Evolutionary conservation across 2,113 vertebrate genomes (phyloP).

Genomic region (Sitta europaea): DNA sequence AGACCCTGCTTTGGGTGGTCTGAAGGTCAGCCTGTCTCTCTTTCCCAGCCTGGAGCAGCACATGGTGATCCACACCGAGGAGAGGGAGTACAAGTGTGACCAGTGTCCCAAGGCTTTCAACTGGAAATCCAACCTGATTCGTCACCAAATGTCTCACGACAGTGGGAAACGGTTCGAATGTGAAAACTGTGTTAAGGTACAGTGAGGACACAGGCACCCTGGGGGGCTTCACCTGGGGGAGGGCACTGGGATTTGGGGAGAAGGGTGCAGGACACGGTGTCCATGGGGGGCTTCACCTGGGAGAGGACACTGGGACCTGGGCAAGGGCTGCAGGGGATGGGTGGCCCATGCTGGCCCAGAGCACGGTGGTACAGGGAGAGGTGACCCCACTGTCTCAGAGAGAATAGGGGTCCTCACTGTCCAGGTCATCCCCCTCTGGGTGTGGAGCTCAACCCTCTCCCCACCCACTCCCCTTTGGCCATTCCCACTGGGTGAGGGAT

Average conservation of each 20-base stretch:
- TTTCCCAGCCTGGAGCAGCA: constrained; percentile 90
- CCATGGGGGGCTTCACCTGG: neutral
- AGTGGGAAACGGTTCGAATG: constrained; percentile 98
- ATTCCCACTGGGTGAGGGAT: neutral
- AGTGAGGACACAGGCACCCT: fast-evolving
- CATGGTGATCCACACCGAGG: constrained; percentile 97
- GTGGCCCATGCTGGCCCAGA: fast-evolving
- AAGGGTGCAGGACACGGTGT: neutral
- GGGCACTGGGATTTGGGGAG: fast-evolving
- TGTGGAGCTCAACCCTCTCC: neutral
- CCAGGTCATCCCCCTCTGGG: neutral
- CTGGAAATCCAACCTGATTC: constrained; percentile 99
- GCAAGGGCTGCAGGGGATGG: neutral
- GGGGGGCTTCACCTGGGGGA: neutral
- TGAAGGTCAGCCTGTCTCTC: neutral
- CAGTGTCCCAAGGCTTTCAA: constrained; percentile 99
- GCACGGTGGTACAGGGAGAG: fast-evolving
- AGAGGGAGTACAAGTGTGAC: constrained; percentile 98
- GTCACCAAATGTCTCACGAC: constrained; percentile 99
- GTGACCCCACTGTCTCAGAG: neutral
- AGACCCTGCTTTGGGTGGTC: neutral
- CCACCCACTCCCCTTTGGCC: fast-evolving
- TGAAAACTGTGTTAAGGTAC: constrained; percentile 99
- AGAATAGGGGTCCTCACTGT: neutral
- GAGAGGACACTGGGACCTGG: neutral